A percentile compares a stretch with the other conserved stretches of the same genome.
Evolutionary conservation across 2,113 vertebrate genomes (phyloP).

Genomic region (Ochotona princeps): DNA sequence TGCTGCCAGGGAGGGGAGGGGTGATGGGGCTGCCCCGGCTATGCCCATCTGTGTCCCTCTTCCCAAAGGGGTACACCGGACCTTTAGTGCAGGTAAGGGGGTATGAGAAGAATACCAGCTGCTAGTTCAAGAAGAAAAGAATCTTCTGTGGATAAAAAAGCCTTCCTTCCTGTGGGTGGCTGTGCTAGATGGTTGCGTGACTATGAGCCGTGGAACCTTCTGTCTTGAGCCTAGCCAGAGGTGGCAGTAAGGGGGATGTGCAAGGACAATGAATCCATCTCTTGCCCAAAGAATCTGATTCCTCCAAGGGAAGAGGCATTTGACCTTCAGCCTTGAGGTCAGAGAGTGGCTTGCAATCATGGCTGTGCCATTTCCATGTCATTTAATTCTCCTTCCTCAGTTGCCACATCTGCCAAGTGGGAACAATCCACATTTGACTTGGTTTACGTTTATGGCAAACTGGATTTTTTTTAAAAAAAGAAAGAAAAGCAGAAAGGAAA

Average conservation of each 20-base stretch:
- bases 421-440: background rate
- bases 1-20: fast-evolving
- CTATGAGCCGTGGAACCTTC: background rate
- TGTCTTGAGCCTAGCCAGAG: background rate
- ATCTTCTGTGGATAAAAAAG: too few species aligned
- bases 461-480: background rate
- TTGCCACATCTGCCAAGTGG: background rate
- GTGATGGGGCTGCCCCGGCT: background rate
- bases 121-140: background rate
- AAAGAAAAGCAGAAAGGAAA: background rate
- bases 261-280: background rate
- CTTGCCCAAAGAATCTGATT: background rate
- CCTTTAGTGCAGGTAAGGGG: background rate
- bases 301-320: too few species aligned
- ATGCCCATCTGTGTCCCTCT: background rate
- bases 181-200: fast-evolving
- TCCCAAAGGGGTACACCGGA: background rate
- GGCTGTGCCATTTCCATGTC: background rate
- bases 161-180: fast-evolving
- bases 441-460: background rate
- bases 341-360: background rate
- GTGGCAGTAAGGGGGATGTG: too few species aligned
- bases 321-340: background rate
- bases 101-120: background rate
- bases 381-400: background rate